A percentile compares a stretch with the other conserved stretches of the same genome.
Conservation (phyloP, 2,888 invertebrate genomes). For the Tenthredo livida region DNA sequence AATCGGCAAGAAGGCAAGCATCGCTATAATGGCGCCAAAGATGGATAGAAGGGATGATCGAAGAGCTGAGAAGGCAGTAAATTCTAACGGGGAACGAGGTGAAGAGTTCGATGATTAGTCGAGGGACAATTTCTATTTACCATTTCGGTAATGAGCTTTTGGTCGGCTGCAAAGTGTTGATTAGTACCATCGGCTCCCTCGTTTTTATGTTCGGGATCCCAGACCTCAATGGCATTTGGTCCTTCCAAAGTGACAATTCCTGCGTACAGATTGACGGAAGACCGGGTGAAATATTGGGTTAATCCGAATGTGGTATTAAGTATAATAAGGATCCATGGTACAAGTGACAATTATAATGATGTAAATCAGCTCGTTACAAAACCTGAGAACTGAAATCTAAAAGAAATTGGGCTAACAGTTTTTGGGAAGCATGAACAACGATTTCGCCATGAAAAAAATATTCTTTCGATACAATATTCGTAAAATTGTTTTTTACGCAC, state of each 20-base stretch:
- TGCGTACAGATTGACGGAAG: slow-evolving; percentile 71
- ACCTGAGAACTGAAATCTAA: too few species aligned
- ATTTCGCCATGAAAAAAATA: too few species aligned
- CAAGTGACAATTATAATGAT: slow-evolving; percentile 60
- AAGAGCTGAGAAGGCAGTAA: background rate
- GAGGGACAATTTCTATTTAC: slow-evolving; percentile 63
- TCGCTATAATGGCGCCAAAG: slow-evolving; percentile 50
- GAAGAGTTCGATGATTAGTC: background rate
- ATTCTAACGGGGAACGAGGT: background rate
- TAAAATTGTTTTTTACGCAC: too few species aligned
- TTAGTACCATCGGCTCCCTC: slow-evolving; percentile 80
- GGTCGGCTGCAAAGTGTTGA: slow-evolving; percentile 82
- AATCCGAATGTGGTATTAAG: background rate
- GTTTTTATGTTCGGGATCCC: slow-evolving; percentile 89
- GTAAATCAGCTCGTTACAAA: slow-evolving; percentile 58
- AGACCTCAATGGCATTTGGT: slow-evolving; percentile 87
- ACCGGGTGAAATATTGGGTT: background rate
- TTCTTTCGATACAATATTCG: too few species aligned
- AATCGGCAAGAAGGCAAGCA: slow-evolving; percentile 22
- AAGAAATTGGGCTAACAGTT: too few species aligned
- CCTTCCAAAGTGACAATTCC: slow-evolving; percentile 90
- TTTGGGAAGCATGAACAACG: too few species aligned
- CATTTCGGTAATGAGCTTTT: slow-evolving; percentile 88
- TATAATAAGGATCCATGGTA: slow-evolving; percentile 33
- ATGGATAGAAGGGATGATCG: slow-evolving; percentile 12